These are phyloP conservation scores for Phortica magna DNA, from an alignment of 2,888 invertebrate genomes.

Conservation along the genomic window DNA sequence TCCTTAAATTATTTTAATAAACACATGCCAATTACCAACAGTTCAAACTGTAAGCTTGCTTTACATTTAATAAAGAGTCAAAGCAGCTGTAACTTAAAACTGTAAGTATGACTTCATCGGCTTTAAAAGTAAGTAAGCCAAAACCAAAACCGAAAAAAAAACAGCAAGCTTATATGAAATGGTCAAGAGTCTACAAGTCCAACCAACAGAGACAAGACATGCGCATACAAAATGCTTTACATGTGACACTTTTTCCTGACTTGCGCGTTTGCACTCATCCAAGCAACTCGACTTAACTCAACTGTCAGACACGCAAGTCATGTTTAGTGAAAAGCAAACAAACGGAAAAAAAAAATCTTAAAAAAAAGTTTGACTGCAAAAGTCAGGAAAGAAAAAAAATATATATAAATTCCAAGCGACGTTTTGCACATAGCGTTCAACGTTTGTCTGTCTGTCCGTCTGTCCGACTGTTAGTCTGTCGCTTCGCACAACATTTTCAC, in stretches of 20 bases:
- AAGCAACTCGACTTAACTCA: constrained; percentile 3
- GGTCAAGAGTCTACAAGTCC: neutral
- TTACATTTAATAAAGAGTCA: no score
- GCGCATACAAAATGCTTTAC: constrained; percentile 25
- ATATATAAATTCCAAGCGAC: no score
- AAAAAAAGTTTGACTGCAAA: neutral
- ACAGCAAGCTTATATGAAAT: neutral
- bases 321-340: neutral
- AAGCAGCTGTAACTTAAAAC: no score
- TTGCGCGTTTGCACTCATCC: neutral
- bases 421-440: no score
- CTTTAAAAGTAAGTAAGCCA: neutral
- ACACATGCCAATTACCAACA: no score
- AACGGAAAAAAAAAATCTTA: neutral
- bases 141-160: neutral
- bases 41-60: no score
- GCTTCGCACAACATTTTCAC: no score
- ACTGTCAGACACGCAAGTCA: constrained; percentile 14
- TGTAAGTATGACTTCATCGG: no score
- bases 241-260: constrained; percentile 21
- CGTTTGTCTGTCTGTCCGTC: no score
- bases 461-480: no score
- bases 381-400: no score
- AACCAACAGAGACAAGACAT: neutral
- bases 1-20: no score